A percentile compares a stretch with the other conserved stretches of the same genome.
Conservation (phyloP, 92 coral and sea anemone species). For the Porites lobata region DNA sequence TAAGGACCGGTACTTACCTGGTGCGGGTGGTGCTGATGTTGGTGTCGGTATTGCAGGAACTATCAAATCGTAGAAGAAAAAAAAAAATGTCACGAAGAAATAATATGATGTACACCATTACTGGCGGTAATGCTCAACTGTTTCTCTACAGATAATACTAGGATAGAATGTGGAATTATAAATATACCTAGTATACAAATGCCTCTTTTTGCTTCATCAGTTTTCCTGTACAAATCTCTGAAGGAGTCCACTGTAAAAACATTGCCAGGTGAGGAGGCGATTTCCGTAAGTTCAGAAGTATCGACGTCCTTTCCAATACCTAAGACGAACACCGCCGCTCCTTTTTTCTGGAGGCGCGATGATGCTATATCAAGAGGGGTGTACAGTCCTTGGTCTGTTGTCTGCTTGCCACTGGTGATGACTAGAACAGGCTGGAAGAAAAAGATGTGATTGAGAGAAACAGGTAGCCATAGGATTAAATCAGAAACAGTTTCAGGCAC, state of each 20-base stretch:
- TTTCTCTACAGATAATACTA: too few species aligned
- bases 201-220: constrained; percentile 3
- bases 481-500: neutral
- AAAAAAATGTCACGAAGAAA: too few species aligned
- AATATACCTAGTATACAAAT: neutral
- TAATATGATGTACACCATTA: too few species aligned
- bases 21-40: neutral
- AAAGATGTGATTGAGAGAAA: too few species aligned
- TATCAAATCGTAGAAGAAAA: too few species aligned
- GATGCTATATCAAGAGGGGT: constrained; percentile 10
- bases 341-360: constrained; percentile 15
- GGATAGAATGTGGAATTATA: too few species aligned
- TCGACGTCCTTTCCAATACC: constrained; percentile 48
- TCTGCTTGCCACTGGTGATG: constrained; percentile 42
- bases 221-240: neutral
- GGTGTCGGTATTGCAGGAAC: too few species aligned
- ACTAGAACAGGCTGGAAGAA: neutral
- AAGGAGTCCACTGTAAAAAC: neutral
- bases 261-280: constrained; percentile 36
- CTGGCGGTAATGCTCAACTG: too few species aligned
- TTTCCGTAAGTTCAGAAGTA: constrained; percentile 40
- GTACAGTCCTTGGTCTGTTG: constrained; percentile 24
- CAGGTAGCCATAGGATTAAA: too few species aligned
- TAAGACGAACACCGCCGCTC: constrained; percentile 49
- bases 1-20: constrained; percentile 3